A percentile compares a stretch with the other conserved stretches of the same genome.
Conservation (phyloP, 2,888 invertebrate species). For the Galerucella calmariensis region DNA sequence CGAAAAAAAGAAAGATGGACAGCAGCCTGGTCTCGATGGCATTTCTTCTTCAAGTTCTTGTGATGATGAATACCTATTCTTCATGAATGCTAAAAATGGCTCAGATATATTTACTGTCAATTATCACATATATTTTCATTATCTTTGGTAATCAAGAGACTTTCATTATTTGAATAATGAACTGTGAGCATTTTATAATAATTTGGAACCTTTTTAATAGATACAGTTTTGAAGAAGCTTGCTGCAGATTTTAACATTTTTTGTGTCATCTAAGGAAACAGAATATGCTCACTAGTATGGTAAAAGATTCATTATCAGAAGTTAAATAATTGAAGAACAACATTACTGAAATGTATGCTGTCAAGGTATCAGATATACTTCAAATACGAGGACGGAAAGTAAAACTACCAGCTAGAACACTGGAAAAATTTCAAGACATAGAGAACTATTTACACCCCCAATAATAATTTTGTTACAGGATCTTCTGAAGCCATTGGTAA, state of each 20-base stretch:
- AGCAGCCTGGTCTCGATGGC: too few species aligned
- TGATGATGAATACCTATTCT: too few species aligned
- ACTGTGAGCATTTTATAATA: too few species aligned
- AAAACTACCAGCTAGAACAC: constrained; percentile 4
- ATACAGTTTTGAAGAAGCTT: constrained; percentile 2
- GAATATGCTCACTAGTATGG: not conserved
- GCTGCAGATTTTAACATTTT: not conserved
- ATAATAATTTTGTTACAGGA: too few species aligned
- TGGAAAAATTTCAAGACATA: constrained; percentile 2
- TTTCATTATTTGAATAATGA: too few species aligned
- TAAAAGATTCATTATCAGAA: constrained; percentile 9
- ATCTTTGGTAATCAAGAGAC: too few species aligned
- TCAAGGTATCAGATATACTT: not conserved
- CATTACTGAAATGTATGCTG: not conserved
- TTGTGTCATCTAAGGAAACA: constrained; percentile 3
- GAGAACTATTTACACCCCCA: constrained; percentile 11
- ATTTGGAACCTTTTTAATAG: not conserved
- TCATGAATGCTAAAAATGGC: too few species aligned
- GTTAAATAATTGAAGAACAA: constrained; percentile 1
- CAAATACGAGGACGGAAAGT: not conserved
- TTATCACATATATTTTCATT: too few species aligned
- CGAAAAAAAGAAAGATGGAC: too few species aligned
- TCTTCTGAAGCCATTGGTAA: too few species aligned
- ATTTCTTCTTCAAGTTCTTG: too few species aligned
- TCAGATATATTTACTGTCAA: too few species aligned